phyloP scores from a whole-genome alignment of 2,113 vertebrate genomes.

The Microcebus jonahi region DNA sequence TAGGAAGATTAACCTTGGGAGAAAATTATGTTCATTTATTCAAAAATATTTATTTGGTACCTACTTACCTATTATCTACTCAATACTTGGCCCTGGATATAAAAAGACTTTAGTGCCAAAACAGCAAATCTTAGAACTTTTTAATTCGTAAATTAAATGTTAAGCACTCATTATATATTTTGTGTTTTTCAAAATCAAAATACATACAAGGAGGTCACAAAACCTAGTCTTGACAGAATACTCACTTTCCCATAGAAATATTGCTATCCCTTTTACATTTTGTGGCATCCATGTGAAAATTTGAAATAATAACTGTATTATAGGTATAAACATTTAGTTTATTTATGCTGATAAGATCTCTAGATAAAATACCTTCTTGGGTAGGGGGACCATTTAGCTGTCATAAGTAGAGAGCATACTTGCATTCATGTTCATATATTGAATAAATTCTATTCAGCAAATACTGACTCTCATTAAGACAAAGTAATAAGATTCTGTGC shows the following conservation, averaged over 20 bases:
- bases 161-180: background rate
- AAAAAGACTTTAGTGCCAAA: background rate
- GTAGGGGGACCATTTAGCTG: constrained; percentile 5
- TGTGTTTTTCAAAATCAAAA: background rate
- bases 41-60: background rate
- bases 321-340: constrained; percentile 7
- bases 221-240: background rate
- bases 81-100: background rate
- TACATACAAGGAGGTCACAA: background rate
- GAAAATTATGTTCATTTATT: background rate
- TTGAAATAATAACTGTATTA: background rate
- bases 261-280: background rate
- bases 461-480: constrained; percentile 62
- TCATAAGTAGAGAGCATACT: constrained; percentile 43
- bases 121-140: background rate
- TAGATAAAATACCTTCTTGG: constrained; percentile 20
- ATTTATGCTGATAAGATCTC: constrained; percentile 21
- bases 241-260: background rate
- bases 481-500: constrained; percentile 66
- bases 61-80: background rate
- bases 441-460: constrained; percentile 64
- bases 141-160: background rate
- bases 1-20: background rate
- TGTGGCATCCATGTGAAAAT: background rate
- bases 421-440: constrained; percentile 39